Conservation (phyloP, 2,113 vertebrate species). For the Oryzias javanicus region DNA sequence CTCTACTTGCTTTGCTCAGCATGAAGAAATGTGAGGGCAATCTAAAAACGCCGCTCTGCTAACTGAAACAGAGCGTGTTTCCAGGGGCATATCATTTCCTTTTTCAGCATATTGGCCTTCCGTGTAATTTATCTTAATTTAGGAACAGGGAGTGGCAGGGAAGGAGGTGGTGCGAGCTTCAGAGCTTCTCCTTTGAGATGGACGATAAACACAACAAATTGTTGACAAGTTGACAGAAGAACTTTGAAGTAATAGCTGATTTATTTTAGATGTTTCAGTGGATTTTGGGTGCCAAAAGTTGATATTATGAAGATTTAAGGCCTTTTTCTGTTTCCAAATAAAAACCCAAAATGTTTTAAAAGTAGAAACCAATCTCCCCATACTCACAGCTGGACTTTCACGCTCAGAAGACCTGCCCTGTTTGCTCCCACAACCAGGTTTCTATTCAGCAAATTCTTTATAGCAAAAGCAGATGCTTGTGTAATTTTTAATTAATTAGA, state of each 20-base stretch:
- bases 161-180: slow-evolving; percentile 30
- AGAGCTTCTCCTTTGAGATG: slow-evolving; percentile 34
- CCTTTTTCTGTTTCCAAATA: slow-evolving; percentile 17
- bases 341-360: slow-evolving; percentile 15
- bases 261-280: slow-evolving; percentile 11
- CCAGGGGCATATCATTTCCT: slow-evolving; percentile 60
- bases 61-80: slow-evolving; percentile 60
- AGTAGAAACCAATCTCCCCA: no score
- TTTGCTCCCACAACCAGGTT: slow-evolving; percentile 13
- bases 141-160: slow-evolving; percentile 28
- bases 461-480: slow-evolving; percentile 37
- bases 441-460: background rate
- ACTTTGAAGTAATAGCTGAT: slow-evolving; percentile 24
- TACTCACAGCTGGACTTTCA: background rate
- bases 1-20: slow-evolving; percentile 54
- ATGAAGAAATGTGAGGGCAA: slow-evolving; percentile 47
- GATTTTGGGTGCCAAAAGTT: slow-evolving; percentile 14
- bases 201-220: slow-evolving; percentile 20
- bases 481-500: slow-evolving; percentile 16
- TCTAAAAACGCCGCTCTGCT: slow-evolving; percentile 51
- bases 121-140: slow-evolving; percentile 73
- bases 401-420: background rate
- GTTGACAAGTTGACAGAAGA: slow-evolving; percentile 20
- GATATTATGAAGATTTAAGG: slow-evolving; percentile 25
- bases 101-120: slow-evolving; percentile 56